Evolutionary conservation across 23 tunicate genomes (phyloP).

Genomic region (Clavelina lepadiformis): DNA sequence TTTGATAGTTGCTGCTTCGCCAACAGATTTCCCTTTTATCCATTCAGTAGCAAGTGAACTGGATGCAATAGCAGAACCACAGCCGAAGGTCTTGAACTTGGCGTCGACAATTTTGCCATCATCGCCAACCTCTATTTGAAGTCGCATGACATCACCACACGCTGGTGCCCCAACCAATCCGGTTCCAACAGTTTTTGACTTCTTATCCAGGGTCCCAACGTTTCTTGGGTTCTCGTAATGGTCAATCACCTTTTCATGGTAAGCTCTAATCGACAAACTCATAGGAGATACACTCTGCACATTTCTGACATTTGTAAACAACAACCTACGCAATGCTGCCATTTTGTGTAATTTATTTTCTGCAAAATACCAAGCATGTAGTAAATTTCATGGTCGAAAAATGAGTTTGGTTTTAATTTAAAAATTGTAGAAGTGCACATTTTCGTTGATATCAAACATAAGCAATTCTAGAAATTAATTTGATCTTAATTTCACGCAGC

Average conservation of each 20-base stretch:
- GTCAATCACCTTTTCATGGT: conserved; percentile 85
- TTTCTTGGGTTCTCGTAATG: conserved; percentile 96
- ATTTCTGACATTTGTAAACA: too few species aligned
- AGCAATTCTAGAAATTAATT: too few species aligned
- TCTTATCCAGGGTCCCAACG: conserved; percentile 87
- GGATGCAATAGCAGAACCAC: conserved; percentile 99
- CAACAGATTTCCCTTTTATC: conserved; percentile 80
- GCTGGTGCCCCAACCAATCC: conserved; percentile 99
- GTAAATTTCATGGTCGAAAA: too few species aligned
- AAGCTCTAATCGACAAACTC: conserved; percentile 31
- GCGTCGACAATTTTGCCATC: conserved; percentile 93
- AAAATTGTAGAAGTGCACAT: too few species aligned
- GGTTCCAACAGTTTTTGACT: conserved; percentile 77
- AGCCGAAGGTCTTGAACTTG: conserved; percentile 98
- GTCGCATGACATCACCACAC: conserved; percentile 99
- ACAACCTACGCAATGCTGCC: too few species aligned
- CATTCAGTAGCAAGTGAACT: conserved; percentile 98
- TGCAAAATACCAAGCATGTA: too few species aligned
- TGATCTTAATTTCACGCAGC: too few species aligned
- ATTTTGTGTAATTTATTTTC: too few species aligned
- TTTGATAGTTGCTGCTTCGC: conserved; percentile 70
- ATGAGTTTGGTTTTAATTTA: too few species aligned
- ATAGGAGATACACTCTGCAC: too few species aligned
- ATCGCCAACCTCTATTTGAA: conserved; percentile 90
- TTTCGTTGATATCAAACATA: too few species aligned